Evolutionary conservation across 2,113 vertebrate genomes (phyloP).

Genomic region (Ptyas mucosa): DNA sequence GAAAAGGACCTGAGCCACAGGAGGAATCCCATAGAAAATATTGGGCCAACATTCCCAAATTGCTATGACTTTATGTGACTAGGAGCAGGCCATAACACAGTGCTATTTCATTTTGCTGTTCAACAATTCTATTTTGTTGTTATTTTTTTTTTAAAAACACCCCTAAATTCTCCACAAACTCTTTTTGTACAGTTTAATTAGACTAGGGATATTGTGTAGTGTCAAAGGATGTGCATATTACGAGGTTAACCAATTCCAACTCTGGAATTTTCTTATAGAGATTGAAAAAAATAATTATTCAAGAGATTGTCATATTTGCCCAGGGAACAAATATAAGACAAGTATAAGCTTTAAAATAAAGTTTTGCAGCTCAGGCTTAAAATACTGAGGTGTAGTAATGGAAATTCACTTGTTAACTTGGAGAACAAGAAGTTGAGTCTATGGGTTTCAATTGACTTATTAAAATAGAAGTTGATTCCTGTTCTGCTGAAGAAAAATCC

Average conservation of each 20-base stretch:
- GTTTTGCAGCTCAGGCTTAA: not conserved
- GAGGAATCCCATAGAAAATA: not conserved
- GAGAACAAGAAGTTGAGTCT: not conserved
- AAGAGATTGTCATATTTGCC: not conserved
- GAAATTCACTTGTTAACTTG: not conserved
- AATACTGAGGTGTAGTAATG: not conserved
- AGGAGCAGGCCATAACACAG: not conserved
- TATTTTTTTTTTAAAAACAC: not conserved
- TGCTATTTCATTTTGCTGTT: not conserved
- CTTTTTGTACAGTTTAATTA: not conserved
- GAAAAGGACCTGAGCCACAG: not conserved
- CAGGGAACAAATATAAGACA: not conserved
- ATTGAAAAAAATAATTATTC: not conserved
- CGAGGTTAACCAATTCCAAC: not conserved
- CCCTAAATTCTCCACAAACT: not conserved
- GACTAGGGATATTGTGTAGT: not conserved
- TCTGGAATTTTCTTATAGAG: not conserved
- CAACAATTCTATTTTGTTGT: not conserved
- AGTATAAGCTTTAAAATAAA: not conserved
- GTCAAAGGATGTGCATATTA: not conserved
- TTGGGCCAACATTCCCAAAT: not conserved
- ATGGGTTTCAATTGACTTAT: not conserved
- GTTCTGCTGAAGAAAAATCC: not conserved
- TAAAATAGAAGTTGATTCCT: not conserved
- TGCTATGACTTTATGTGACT: not conserved